Conservation (phyloP, 2,113 vertebrate genomes). For the Climacteris rufus region DNA sequence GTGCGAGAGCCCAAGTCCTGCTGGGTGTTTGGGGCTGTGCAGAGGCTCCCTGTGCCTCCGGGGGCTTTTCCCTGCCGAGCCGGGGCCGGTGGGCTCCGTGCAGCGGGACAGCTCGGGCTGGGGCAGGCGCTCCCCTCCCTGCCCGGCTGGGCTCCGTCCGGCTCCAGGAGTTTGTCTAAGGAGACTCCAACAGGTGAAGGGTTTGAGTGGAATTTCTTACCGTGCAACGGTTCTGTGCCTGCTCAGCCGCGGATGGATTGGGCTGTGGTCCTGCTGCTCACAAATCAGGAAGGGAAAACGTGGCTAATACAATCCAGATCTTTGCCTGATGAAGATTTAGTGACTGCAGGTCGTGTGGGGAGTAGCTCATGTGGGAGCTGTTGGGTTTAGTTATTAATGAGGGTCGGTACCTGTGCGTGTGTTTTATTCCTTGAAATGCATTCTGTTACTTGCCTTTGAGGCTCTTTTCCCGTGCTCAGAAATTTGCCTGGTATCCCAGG, state of each 20-base stretch:
- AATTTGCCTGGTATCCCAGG: neutral
- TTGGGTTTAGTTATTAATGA: neutral
- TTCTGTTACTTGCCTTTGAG: neutral
- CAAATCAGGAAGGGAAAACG: neutral
- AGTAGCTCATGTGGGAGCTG: neutral
- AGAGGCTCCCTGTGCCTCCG: neutral
- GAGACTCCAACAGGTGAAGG: neutral
- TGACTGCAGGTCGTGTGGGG: fast-evolving
- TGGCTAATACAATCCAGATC: neutral
- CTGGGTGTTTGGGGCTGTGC: neutral
- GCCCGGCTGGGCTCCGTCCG: neutral
- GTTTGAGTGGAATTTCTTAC: neutral
- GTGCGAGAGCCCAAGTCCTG: neutral
- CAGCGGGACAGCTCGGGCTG: fast-evolving
- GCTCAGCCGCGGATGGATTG: neutral
- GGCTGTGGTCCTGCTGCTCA: neutral
- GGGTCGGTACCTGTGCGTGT: neutral
- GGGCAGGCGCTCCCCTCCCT: too few relatives aligned
- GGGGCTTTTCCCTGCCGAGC: neutral
- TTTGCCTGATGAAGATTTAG: neutral
- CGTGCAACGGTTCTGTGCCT: neutral
- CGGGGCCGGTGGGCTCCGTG: neutral
- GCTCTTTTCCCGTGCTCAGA: neutral
- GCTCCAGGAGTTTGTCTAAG: neutral
- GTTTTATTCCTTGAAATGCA: neutral